phyloP scores from a whole-genome alignment of 2,888 invertebrate genomes.

The Gortyna flavago region DNA sequence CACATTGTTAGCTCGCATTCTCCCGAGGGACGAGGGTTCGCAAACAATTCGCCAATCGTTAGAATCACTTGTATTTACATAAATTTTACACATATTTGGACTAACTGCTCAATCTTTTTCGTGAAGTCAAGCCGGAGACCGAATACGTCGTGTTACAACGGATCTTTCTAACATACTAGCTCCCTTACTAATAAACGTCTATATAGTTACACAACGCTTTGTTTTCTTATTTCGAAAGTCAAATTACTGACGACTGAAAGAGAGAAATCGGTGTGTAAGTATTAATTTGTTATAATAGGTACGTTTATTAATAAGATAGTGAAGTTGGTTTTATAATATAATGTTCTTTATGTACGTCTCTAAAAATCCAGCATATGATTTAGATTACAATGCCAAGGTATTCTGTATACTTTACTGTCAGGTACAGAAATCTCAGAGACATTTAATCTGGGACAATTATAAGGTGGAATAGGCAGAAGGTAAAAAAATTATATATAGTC shows the following conservation, averaged over 20 bases:
- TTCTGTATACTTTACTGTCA: constrained; percentile 19
- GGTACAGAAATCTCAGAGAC: constrained; percentile 28
- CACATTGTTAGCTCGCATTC: constrained; percentile 61
- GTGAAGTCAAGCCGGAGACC: constrained; percentile 2
- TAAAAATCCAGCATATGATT: constrained; percentile 1
- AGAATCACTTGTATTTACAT: constrained; percentile 65
- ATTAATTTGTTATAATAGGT: too few relatives aligned
- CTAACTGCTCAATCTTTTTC: constrained; percentile 59
- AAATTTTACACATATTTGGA: constrained; percentile 64
- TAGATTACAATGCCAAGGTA: constrained; percentile 8
- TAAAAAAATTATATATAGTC: constrained; percentile 54
- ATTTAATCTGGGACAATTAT: constrained; percentile 45
- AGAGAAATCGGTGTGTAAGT: too few relatives aligned
- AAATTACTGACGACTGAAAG: too few relatives aligned
- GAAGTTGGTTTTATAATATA: not conserved
- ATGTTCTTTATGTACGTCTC: not conserved
- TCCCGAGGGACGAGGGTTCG: constrained; percentile 57
- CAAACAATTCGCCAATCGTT: constrained; percentile 66
- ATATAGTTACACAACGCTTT: too few relatives aligned
- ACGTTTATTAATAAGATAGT: too few relatives aligned
- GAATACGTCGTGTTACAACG: not conserved
- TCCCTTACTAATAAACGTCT: too few relatives aligned
- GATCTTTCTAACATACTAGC: not conserved
- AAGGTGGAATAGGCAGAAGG: constrained; percentile 25
- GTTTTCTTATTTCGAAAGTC: too few relatives aligned